Percentiles rank a stretch among this genome's conserved stretches.
Evolutionary conservation across 2,888 invertebrate species (phyloP).

Genomic region (Cataglyphis rosenhaueri): DNA sequence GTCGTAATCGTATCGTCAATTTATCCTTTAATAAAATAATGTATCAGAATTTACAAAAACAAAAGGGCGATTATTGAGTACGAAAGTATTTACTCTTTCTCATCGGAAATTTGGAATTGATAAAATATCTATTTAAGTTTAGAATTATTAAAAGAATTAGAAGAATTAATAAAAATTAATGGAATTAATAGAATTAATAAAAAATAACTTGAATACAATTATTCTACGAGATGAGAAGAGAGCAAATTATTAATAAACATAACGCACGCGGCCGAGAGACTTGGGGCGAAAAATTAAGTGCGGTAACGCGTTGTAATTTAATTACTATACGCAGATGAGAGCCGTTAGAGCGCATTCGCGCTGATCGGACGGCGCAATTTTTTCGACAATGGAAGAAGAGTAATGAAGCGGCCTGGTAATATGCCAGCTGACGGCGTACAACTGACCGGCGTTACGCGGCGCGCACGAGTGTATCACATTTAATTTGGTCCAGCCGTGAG

Average conservation of each 20-base stretch:
- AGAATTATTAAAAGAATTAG: too few species aligned
- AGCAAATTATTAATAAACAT: conserved; percentile 48
- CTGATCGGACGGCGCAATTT: conserved; percentile 16
- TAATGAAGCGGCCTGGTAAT: conserved; percentile 50
- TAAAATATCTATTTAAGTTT: not conserved
- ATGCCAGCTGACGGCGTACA: not conserved
- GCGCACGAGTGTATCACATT: conserved; percentile 62
- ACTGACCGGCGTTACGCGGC: conserved; percentile 50
- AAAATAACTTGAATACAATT: not conserved
- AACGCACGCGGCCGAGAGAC: conserved; percentile 12
- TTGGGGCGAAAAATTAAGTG: conserved; percentile 13
- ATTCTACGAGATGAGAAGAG: not conserved
- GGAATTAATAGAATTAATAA: too few species aligned
- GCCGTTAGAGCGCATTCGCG: conserved; percentile 7
- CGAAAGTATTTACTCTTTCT: not conserved
- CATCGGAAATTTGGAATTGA: not conserved
- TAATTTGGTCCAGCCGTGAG: conserved; percentile 66
- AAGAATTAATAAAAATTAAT: too few species aligned
- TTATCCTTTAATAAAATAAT: not conserved
- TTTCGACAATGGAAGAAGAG: conserved; percentile 8
- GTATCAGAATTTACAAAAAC: not conserved
- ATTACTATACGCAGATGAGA: not conserved
- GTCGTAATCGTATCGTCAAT: conserved; percentile 1
- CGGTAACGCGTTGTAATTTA: not conserved
- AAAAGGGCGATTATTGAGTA: not conserved